Evolutionary conservation across 2,113 vertebrate species (phyloP).

Genomic region (Martes martes): DNA sequence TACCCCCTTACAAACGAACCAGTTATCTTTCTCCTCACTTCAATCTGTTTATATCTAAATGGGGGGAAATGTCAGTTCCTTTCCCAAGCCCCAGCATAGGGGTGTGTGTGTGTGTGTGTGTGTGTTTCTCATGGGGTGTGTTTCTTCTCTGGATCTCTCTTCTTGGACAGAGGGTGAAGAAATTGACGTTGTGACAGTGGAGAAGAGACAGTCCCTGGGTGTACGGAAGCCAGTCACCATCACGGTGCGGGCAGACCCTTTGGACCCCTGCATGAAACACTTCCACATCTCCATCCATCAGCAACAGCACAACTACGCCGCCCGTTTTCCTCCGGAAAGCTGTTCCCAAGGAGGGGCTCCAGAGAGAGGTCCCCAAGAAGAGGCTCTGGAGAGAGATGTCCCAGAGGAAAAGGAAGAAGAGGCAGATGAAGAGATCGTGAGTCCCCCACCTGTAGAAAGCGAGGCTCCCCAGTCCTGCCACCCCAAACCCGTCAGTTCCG

Average conservation of each 20-base stretch:
- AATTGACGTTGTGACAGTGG: conserved; percentile 96
- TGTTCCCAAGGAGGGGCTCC: conserved; percentile 44
- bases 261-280: conserved; percentile 92
- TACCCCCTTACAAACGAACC: background rate
- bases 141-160: background rate
- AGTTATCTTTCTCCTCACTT: conserved; percentile 1
- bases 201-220: conserved; percentile 86
- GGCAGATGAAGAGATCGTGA: background rate
- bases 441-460: accelerated
- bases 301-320: conserved; percentile 98
- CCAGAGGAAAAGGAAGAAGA: conserved; percentile 50
- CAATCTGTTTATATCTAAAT: conserved; percentile 40
- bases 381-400: background rate
- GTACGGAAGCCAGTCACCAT: conserved; percentile 91
- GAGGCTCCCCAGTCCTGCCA: conserved; percentile 68
- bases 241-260: conserved; percentile 90
- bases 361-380: conserved; percentile 33
- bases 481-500: conserved; percentile 83
- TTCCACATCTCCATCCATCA: conserved; percentile 96
- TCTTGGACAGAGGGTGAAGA: conserved; percentile 89
- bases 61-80: background rate
- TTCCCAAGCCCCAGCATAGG: background rate
- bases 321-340: conserved; percentile 89
- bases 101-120: background rate
- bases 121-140: conserved; percentile 40